phyloP scores from a whole-genome alignment of 2,888 invertebrate species.

The Apodemia zela region DNA sequence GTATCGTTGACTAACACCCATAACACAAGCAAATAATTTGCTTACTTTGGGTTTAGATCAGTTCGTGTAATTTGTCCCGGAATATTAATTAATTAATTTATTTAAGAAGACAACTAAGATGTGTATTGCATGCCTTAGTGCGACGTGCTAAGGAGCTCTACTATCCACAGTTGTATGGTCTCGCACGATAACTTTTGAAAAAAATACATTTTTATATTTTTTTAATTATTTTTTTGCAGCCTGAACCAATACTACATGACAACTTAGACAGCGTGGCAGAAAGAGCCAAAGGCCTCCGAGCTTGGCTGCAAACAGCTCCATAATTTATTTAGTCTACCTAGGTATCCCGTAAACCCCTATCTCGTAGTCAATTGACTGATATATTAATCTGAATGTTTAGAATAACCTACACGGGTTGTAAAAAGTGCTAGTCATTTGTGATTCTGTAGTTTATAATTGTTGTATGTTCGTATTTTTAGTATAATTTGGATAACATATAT shows the following conservation, averaged over 20 bases:
- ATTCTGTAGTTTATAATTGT: constrained; percentile 19
- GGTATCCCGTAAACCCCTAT: constrained; percentile 9
- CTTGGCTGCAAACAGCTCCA: constrained; percentile 70
- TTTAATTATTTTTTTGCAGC: constrained; percentile 40
- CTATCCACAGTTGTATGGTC: too few species aligned
- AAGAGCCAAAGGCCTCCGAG: constrained; percentile 60
- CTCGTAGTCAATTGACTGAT: constrained; percentile 24
- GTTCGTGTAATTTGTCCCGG: too few species aligned
- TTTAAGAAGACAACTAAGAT: too few species aligned
- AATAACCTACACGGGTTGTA: constrained; percentile 11
- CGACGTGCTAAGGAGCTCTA: too few species aligned
- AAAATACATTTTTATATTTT: neutral
- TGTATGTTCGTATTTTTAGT: neutral
- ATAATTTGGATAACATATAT: neutral
- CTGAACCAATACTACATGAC: constrained; percentile 57
- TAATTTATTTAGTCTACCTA: constrained; percentile 33
- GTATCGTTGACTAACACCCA: too few species aligned
- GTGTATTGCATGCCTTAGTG: too few species aligned
- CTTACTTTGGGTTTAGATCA: too few species aligned
- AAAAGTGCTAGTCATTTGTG: constrained; percentile 24
- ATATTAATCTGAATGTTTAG: constrained; percentile 21
- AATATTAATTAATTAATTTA: too few species aligned
- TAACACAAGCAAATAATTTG: too few species aligned
- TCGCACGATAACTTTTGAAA: too few species aligned
- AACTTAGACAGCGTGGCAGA: constrained; percentile 62